Evolutionary conservation across 2,888 invertebrate species (phyloP), one percentile per base, ranked within the genome.

Genomic region (Trachelus iudaicus): DNA sequence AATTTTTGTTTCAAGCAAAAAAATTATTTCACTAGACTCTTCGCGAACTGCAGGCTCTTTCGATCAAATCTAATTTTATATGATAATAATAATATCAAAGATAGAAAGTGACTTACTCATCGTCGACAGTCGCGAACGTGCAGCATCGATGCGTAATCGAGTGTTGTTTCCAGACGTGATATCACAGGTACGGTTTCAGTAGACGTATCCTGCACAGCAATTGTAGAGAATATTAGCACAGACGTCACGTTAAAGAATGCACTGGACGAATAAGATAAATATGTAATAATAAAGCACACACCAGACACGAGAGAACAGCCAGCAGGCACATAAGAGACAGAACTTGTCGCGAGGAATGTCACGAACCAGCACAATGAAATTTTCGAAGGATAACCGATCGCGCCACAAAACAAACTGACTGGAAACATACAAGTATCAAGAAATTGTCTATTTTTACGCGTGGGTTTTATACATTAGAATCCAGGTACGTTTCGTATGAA

Each of bases 161-260:
- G 56, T 56, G 56, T 23, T 56, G 56, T 56, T 56, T 56, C 23
- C 23, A 56, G 56, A 56, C 9, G 56, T 56, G 56, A 56, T 56
- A 56, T 56, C 56, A 56, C 69, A 76, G 69, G 76, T 76, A 76
- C 40, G 76, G 31, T 76, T 56, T 56, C 76, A 23, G 73, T 76
- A 34, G 71, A 76, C 76, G 76, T 56, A 56, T 56, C 56, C 56
- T 56, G 9, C 9, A 15, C 56, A 56, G 23, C 56, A 56, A 9
- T 40, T 23, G 9, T 23, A 56, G 9, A 56, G 23, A 15, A 56
- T 23, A 23, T 23, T 23, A 9, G 56, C 23, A 56, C 56, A 23
- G 23, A 9, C 23, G 56, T 23, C 15, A 56, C 6, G 23, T 56
- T 56, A 23, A 23, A 23, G 56, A 56, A 56, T 9, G 6, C 56